Percentiles rank a stretch among this genome's conserved stretches.
phyloP scores from a whole-genome alignment of 2,888 invertebrate species.

The Philonicus albiceps region DNA sequence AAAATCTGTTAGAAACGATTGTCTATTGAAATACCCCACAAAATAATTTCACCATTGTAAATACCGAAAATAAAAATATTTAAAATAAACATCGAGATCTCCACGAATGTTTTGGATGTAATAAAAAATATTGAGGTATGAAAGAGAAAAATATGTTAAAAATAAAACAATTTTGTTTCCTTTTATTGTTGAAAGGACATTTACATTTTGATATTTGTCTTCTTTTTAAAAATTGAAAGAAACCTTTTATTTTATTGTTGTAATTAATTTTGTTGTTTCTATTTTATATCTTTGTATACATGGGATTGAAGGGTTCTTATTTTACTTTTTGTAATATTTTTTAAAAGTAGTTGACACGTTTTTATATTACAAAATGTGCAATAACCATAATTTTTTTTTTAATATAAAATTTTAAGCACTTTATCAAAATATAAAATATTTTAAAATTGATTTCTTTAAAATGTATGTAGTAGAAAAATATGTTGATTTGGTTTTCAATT shows the following conservation, averaged over 20 bases:
- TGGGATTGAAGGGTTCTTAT: not conserved
- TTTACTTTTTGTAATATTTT: not conserved
- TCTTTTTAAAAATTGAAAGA: not conserved
- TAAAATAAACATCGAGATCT: no score
- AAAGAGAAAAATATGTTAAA: not conserved
- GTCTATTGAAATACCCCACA: constrained; percentile 24
- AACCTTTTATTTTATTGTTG: constrained; percentile 14
- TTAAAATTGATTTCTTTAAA: no score
- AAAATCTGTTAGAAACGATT: not conserved
- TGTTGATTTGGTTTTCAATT: no score
- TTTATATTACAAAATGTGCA: not conserved
- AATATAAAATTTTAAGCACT: no score
- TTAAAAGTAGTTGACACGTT: not conserved
- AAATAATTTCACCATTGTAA: constrained; percentile 29
- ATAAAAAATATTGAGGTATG: not conserved
- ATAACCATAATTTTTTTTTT: not conserved
- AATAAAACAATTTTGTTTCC: not conserved
- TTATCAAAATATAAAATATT: no score
- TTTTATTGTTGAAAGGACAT: constrained; percentile 14
- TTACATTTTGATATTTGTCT: not conserved
- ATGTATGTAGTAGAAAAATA: no score
- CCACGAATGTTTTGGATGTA: not conserved
- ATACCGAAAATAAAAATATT: constrained; percentile 35
- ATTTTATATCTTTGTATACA: not conserved
- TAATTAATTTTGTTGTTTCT: constrained; percentile 26